Base-by-base conservation (phyloP, 2,797 vertebrate genomes). In the Microhierax caerulescens region DNA sequence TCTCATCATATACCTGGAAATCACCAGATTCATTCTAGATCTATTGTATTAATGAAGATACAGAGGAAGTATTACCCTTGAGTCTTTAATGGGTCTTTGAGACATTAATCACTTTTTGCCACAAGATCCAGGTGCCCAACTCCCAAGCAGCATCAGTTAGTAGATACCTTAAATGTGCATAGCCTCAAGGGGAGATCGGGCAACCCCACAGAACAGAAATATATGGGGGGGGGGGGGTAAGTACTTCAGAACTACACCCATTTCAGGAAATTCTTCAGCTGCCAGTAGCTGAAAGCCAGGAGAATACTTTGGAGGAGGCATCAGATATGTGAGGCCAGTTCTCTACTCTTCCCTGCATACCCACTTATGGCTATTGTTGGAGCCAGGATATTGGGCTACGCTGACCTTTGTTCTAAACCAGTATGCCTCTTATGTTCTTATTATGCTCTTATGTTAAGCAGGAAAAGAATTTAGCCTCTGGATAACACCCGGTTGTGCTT, bases 391-490 rank as follows among this genome's bases (percentile, higher is more conserved):
- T 79, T 96, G 91, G 94, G 56, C 94, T 95, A 82, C 88, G 51
- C 70, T 92, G 95, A 97, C 95, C 96, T 96, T 97, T 97, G 95
- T 96, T 95, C 95, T 92, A 84, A 97, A 89, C 91, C 88, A 96
- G 77, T 95, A 70, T 94, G 95, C 95, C 91, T 94, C 92, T 96
- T 96, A 97, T 70, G 91, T 73, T 97, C 95, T 95, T 94, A 96
- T 95, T 97, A 97, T 93, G 96, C 85, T 96, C 95, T 97, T 96
- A 96, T 10, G 95, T 80, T 97, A 96, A 97, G 93, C 76, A 97
- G 96, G 95, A 97, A 95, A 96, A 95, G 93, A 97, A 97, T 97
- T 96, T 93, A 90, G 70, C 91, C 94, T 90, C 94, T 95, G 93
- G 91, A 92, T 95, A 97, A 95, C 91, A 95, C 82, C 73, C 90